A percentile compares a stretch with the other conserved stretches of the same genome.
phyloP scores from a whole-genome alignment of 2,113 vertebrate species.

The Anolis sagrei region DNA sequence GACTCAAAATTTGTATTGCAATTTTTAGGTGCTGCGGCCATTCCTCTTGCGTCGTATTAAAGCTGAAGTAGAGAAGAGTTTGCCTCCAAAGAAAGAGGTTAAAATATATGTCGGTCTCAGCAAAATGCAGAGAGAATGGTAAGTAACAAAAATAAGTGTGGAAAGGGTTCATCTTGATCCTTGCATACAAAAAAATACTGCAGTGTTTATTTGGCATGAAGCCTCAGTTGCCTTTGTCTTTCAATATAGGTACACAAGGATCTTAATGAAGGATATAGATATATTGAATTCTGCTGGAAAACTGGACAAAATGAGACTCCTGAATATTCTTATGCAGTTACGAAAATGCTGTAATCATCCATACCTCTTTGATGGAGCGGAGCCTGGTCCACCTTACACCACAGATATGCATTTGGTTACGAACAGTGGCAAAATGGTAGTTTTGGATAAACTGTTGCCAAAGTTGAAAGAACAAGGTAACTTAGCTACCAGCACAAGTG shows the following conservation, averaged over 20 bases:
- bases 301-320: constrained; percentile 96
- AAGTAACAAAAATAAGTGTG: constrained; percentile 49
- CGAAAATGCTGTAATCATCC: constrained; percentile 98
- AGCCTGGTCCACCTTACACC: constrained; percentile 96
- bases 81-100: constrained; percentile 96
- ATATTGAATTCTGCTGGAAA: constrained; percentile 96
- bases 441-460: constrained; percentile 93
- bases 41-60: constrained; percentile 98
- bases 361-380: constrained; percentile 95
- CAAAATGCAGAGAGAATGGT: constrained; percentile 99
- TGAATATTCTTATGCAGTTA: constrained; percentile 97
- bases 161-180: not conserved
- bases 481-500: fast-evolving
- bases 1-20: not conserved
- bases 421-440: constrained; percentile 97
- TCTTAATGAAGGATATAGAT: constrained; percentile 98
- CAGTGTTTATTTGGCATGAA: not conserved
- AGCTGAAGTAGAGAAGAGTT: constrained; percentile 96
- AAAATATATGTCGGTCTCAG: constrained; percentile 98
- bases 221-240: constrained; percentile 16
- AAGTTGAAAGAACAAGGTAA: constrained; percentile 94
- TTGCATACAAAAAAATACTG: not conserved
- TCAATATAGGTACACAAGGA: constrained; percentile 90
- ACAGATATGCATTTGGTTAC: constrained; percentile 96
- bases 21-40: constrained; percentile 88